Percentiles rank a stretch among this genome's conserved stretches.
Evolutionary conservation across 2,797 vertebrate species (phyloP).

Genomic region (Sebastes matsubarae): DNA sequence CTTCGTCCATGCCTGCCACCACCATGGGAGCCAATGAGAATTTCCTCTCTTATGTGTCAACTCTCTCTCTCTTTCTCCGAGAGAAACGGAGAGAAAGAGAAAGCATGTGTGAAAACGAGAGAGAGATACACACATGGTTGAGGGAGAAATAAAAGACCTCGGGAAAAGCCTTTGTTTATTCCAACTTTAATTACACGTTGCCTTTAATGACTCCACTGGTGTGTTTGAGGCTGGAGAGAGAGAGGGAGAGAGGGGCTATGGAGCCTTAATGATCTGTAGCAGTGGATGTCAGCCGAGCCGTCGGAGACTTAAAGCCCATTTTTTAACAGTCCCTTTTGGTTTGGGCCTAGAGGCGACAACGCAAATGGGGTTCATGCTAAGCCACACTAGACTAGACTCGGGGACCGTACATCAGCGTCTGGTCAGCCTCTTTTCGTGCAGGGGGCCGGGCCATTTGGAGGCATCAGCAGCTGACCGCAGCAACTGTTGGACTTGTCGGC

Average conservation of each 20-base stretch:
- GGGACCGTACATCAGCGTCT: conserved; percentile 58
- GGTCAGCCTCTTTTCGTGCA: conserved; percentile 55
- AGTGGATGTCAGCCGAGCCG: conserved; percentile 86
- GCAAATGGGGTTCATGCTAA: conserved; percentile 78
- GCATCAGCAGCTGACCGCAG: conserved; percentile 84
- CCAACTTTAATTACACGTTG: conserved; percentile 93
- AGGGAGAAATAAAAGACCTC: conserved; percentile 59
- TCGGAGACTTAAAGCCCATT: conserved; percentile 86
- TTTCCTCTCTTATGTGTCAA: conserved; percentile 77
- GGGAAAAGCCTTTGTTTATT: conserved; percentile 89
- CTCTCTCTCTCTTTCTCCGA: conserved; percentile 45
- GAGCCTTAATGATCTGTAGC: conserved; percentile 91
- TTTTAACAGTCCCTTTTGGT: conserved; percentile 85
- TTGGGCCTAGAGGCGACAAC: conserved; percentile 84
- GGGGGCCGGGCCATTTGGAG: conserved; percentile 68
- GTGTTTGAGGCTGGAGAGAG: conserved; percentile 73
- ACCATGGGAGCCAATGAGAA: conserved; percentile 77
- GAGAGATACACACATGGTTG: conserved; percentile 53
- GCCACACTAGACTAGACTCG: conserved; percentile 59
- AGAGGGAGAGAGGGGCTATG: conserved; percentile 62
- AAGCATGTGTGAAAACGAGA: conserved; percentile 67
- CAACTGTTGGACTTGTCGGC: conserved; percentile 86
- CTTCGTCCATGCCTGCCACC: conserved; percentile 79
- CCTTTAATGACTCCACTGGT: conserved; percentile 85
- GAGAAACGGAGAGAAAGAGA: conserved; percentile 43